Evolutionary conservation across 2,113 vertebrate species (phyloP).

Genomic region (Anolis sagrei): DNA sequence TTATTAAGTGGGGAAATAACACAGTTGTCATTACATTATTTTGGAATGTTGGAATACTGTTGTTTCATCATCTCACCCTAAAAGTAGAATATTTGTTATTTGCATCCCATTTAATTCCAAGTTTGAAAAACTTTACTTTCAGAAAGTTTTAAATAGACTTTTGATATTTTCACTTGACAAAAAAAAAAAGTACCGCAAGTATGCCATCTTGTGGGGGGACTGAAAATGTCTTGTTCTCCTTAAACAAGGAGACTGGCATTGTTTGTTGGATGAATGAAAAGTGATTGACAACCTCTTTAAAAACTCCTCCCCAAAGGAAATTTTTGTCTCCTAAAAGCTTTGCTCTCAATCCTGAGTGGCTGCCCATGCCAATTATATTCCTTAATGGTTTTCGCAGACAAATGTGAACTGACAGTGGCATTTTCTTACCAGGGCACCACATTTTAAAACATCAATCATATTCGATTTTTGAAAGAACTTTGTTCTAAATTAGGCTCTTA

Average conservation of each 20-base stretch:
- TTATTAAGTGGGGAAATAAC: neutral
- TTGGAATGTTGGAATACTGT: neutral
- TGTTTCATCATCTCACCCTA: neutral
- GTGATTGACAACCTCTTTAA: neutral
- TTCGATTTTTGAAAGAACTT: neutral
- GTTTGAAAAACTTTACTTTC: neutral
- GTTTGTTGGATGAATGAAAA: neutral
- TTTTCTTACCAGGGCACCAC: neutral
- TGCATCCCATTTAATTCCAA: neutral
- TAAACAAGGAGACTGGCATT: accelerated
- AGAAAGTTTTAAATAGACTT: neutral
- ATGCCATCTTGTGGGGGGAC: constrained; percentile 70
- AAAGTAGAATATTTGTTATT: neutral
- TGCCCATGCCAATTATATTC: neutral
- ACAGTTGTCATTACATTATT: no score
- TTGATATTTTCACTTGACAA: constrained; percentile 16
- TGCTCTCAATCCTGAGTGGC: neutral
- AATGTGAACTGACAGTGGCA: neutral
- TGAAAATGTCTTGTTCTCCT: constrained; percentile 24
- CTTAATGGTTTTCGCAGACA: neutral
- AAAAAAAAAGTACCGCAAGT: constrained; percentile 36
- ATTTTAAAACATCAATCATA: neutral
- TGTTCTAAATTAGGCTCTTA: constrained; percentile 6
- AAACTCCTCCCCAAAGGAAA: neutral
- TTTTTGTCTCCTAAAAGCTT: constrained; percentile 7